These are phyloP conservation scores for Lepidurus couesii DNA, from an alignment of 1,140 invertebrate species.

Conservation along the genomic window DNA sequence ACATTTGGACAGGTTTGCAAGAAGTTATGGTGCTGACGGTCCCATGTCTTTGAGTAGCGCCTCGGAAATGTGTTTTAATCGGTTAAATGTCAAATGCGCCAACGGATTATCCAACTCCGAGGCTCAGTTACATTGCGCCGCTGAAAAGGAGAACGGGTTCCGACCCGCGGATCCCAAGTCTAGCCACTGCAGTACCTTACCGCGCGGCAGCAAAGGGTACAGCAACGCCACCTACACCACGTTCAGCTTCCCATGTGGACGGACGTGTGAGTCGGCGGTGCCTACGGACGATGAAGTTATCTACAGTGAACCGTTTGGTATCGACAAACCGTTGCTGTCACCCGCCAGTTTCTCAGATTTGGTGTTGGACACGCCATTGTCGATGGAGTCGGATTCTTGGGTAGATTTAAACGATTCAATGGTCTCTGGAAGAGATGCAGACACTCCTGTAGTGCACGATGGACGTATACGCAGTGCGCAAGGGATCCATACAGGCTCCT, in stretches of 20 bases:
- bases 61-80: neutral
- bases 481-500: neutral
- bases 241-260: neutral
- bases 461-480: slow-evolving; percentile 1
- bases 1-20: slow-evolving; percentile 28
- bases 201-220: slow-evolving; percentile 10
- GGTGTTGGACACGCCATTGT: slow-evolving; percentile 13
- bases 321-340: slow-evolving; percentile 4
- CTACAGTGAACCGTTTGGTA: neutral
- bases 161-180: neutral
- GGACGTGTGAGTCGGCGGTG: neutral
- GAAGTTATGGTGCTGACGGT: neutral
- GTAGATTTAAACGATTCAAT: slow-evolving; percentile 7
- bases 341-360: neutral
- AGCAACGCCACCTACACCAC: slow-evolving; percentile 20
- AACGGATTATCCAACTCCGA: neutral
- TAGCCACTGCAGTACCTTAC: neutral
- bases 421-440: neutral
- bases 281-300: neutral
- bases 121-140: neutral
- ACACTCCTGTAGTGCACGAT: neutral
- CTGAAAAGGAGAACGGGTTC: neutral
- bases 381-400: slow-evolving; percentile 6
- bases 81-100: neutral
- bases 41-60: neutral